Base-by-base conservation (phyloP, 2,113 vertebrate genomes). In the Varanus salvator region DNA sequence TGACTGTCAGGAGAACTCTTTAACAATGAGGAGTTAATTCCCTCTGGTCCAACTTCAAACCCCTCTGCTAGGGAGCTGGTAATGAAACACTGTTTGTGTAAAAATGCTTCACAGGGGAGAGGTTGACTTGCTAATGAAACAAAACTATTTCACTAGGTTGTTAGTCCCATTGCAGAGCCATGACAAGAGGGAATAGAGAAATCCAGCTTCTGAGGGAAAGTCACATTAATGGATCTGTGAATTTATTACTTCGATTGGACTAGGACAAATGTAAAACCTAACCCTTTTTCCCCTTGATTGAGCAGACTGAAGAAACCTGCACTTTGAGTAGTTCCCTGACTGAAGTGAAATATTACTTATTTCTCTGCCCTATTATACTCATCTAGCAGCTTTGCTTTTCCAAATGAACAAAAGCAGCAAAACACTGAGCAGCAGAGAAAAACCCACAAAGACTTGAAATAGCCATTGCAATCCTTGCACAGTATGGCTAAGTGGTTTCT, bases 81-180 rank as follows among this genome's bases (percentile, higher is more conserved):
- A 93, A 93, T 94, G 82, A 94, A 93, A 90, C 74, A 90, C 57
- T 92, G 84, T 94, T 95, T 1, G 0, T 77, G 54, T 83, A 92
- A 86, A 92, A 93, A 93, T 92, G 12, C 57, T 93, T 74, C 92
- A 69, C 87, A 8, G 44, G 93, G 92, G 95, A 93, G 92, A 94
- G 88, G 92, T 93, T 95, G 92, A 89, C 90, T 90, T 94, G 80
- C 80, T 96, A 93, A 92, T 94, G 89, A 86, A 95, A 93, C 38
- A 69, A 92, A 95, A 91, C 72, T 89, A 48, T 87, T 93, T 94
- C 90, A 88, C 6, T 85, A 90, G 38, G 21, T 92, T 95, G 76
- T 92, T 95, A 92, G 76, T 77, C 91, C 50, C 52, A 89, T 50
- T 71, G 78, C 85, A 91, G 84, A 94, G 88, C 82, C 64, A 75